Conservation (phyloP, 2,113 vertebrate species). For the Nettapus auritus region DNA sequence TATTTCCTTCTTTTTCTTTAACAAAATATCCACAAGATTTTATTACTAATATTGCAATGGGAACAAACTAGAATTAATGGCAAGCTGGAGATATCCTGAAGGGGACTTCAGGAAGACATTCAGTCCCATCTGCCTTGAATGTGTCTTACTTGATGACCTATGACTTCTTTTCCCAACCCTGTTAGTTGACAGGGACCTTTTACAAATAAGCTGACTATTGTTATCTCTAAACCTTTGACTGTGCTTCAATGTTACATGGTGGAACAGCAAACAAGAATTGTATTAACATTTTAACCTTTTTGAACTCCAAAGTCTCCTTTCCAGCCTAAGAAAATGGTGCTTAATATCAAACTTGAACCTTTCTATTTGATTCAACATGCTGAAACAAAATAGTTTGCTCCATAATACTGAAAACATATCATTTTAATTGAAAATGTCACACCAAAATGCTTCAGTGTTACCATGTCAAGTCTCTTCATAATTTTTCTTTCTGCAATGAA, state of each 20-base stretch:
- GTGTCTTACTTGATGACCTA: background rate
- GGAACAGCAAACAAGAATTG: background rate
- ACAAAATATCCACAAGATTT: background rate
- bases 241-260: background rate
- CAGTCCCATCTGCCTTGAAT: background rate
- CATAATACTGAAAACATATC: background rate
- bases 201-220: background rate
- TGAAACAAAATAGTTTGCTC: background rate
- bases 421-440: background rate
- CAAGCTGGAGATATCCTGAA: background rate
- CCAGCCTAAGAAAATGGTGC: background rate
- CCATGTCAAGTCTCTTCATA: background rate
- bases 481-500: background rate
- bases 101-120: background rate
- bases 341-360: background rate
- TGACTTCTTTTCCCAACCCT: background rate
- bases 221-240: background rate
- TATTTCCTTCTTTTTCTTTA: background rate
- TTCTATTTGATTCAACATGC: background rate
- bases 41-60: background rate
- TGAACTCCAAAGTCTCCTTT: background rate
- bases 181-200: background rate
- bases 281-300: background rate
- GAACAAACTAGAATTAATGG: background rate
- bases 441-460: background rate